Conservation (phyloP, 2,797 vertebrate genomes). For the Sitta carolinensis region DNA sequence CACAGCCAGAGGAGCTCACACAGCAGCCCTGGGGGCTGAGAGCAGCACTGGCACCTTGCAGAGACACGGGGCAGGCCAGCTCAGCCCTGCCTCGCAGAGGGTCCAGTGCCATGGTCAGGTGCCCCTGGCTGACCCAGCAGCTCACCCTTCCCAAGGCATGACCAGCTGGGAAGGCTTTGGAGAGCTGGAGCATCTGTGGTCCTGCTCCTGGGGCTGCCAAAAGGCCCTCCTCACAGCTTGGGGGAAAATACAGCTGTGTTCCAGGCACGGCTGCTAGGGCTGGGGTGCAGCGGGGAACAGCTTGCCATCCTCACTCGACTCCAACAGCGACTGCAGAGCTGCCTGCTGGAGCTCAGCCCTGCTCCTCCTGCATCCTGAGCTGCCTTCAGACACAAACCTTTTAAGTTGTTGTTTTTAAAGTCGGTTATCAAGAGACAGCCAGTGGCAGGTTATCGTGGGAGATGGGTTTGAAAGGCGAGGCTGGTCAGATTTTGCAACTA, state of each 20-base stretch:
- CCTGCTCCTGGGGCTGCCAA: not conserved
- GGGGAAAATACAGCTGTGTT: not conserved
- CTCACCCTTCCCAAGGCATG: not conserved
- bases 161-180: not conserved
- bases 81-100: not conserved
- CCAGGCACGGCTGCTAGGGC: not conserved
- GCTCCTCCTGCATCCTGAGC: not conserved
- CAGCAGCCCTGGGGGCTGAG: not conserved
- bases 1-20: fast-evolving
- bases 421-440: not conserved
- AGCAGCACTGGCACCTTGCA: fast-evolving
- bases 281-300: not conserved
- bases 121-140: not conserved
- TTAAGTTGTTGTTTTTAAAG: not conserved
- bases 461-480: not conserved
- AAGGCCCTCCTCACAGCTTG: not conserved
- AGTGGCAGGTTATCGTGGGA: slow-evolving; percentile 6
- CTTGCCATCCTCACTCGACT: not conserved
- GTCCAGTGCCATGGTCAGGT: fast-evolving
- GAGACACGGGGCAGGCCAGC: not conserved
- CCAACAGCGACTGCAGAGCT: not conserved
- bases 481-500: slow-evolving; percentile 42
- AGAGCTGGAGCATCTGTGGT: not conserved
- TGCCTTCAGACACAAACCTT: not conserved
- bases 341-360: not conserved